These are phyloP conservation scores for Babylonia areolata DNA, from an alignment of 1,140 invertebrate genomes.

Conservation along the genomic window DNA sequence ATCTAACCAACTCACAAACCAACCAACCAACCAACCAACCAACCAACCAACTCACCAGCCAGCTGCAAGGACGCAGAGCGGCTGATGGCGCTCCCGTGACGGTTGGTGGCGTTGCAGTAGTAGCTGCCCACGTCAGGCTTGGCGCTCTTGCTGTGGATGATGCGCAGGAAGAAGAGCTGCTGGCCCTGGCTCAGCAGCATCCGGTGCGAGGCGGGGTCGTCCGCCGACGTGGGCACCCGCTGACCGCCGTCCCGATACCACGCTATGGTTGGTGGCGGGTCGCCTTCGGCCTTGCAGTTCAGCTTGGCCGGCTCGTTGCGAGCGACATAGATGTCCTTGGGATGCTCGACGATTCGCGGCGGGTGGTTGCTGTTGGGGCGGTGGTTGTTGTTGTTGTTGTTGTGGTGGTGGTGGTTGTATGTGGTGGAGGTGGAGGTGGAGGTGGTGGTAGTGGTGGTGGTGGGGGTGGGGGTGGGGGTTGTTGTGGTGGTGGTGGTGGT, in stretches of 20 bases:
- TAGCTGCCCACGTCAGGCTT: conserved; percentile 79
- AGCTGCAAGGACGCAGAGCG: conserved; percentile 95
- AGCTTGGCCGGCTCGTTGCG: conserved; percentile 83
- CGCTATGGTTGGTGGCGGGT: conserved; percentile 89
- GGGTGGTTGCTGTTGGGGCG: conserved; percentile 46
- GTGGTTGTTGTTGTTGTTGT: too few relatives aligned
- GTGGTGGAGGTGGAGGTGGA: too few relatives aligned
- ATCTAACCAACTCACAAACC: conserved; percentile 74
- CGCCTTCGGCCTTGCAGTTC: conserved; percentile 83
- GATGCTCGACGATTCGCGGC: conserved; percentile 95
- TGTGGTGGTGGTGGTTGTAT: too few relatives aligned
- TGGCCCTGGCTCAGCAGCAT: conserved; percentile 92
- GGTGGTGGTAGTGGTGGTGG: too few relatives aligned
- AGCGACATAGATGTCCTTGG: conserved; percentile 91
- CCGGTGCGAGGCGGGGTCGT: conserved; percentile 87
- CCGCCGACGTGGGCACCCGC: conserved; percentile 78
- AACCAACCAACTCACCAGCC: too few relatives aligned
- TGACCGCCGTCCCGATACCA: conserved; percentile 82
- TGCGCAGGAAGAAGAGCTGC: conserved; percentile 74
- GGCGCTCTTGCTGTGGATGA: conserved; percentile 44
- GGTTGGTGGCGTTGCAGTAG: conserved; percentile 94
- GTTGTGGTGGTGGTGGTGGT: background rate
- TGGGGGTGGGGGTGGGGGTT: too few relatives aligned
- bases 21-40: too few relatives aligned
- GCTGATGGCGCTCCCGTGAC: conserved; percentile 87